A percentile compares a stretch with the other conserved stretches of the same genome.
phyloP scores from a whole-genome alignment of 2,797 vertebrate species.

The Jordanella pulchra region DNA sequence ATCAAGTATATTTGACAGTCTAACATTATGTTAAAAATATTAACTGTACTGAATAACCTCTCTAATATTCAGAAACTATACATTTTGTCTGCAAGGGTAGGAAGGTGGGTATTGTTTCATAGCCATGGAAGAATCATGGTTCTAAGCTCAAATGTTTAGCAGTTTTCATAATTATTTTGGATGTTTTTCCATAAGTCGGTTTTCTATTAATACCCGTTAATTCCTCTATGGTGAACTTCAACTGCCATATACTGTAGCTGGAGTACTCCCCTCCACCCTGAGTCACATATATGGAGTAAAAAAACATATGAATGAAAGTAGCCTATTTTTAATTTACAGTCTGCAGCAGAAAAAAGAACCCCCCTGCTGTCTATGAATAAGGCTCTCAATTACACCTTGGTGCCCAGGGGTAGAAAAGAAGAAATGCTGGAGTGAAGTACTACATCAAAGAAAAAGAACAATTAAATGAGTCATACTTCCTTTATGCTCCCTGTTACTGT shows the following conservation, averaged over 20 bases:
- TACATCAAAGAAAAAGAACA: conserved; percentile 24
- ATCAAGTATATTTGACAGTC: neutral
- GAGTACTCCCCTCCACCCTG: neutral
- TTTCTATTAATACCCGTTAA: too few relatives aligned
- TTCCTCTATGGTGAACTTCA: too few relatives aligned
- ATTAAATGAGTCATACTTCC: conserved; percentile 50
- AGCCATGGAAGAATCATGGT: neutral
- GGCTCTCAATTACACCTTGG: conserved; percentile 19
- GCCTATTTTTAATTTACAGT: conserved; percentile 34
- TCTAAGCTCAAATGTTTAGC: neutral
- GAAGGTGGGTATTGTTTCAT: neutral
- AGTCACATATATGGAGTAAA: neutral
- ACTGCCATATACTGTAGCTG: neutral
- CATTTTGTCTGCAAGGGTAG: neutral
- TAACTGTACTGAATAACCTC: neutral
- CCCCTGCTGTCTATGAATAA: conserved; percentile 26
- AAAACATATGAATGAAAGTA: conserved; percentile 3
- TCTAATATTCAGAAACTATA: neutral
- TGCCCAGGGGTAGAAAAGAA: conserved; percentile 17
- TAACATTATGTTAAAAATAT: too few relatives aligned
- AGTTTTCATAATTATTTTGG: neutral
- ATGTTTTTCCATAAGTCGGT: neutral
- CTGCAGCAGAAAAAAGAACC: conserved; percentile 13
- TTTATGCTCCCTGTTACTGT: conserved; percentile 30
- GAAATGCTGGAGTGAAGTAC: conserved; percentile 34